A percentile compares a stretch with the other conserved stretches of the same genome.
phyloP scores from a whole-genome alignment of 2,113 vertebrate species.

The Pitta sordida region DNA sequence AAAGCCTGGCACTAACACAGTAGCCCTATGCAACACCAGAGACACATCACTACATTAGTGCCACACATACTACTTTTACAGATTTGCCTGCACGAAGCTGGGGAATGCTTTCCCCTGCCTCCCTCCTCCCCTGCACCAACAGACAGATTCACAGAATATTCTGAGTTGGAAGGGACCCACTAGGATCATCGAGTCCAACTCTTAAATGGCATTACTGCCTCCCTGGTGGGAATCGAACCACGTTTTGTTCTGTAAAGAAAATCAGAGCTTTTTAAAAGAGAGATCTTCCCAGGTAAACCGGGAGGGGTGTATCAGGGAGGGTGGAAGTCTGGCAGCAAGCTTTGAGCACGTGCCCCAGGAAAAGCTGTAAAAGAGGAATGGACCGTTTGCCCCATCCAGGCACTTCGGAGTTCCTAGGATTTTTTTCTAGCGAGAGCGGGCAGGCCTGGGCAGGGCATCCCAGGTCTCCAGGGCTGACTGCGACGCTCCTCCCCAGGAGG shows the following conservation, averaged over 20 bases:
- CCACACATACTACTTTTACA: rapidly evolving
- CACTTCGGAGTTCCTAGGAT: neutral
- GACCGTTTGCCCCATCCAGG: neutral
- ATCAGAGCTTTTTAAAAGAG: neutral
- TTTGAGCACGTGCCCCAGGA: neutral
- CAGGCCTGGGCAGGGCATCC: no score
- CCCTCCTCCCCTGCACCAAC: neutral
- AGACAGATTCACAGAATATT: no score
- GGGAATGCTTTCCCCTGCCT: neutral
- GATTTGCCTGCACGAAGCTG: rapidly evolving
- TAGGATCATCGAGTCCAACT: no score
- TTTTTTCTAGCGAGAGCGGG: rapidly evolving
- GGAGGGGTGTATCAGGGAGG: rapidly evolving
- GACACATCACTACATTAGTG: rapidly evolving
- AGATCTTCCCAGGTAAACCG: neutral
- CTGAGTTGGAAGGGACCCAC: no score
- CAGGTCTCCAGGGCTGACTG: neutral
- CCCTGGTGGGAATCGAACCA: no score
- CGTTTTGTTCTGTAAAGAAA: neutral
- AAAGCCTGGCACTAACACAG: rapidly evolving
- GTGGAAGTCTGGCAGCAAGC: neutral
- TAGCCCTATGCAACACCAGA: neutral
- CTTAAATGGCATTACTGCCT: no score
- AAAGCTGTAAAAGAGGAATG: neutral
- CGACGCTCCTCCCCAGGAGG: rapidly evolving